Conservation (phyloP, 2,888 invertebrate genomes). For the Xestia c-nigrum region DNA sequence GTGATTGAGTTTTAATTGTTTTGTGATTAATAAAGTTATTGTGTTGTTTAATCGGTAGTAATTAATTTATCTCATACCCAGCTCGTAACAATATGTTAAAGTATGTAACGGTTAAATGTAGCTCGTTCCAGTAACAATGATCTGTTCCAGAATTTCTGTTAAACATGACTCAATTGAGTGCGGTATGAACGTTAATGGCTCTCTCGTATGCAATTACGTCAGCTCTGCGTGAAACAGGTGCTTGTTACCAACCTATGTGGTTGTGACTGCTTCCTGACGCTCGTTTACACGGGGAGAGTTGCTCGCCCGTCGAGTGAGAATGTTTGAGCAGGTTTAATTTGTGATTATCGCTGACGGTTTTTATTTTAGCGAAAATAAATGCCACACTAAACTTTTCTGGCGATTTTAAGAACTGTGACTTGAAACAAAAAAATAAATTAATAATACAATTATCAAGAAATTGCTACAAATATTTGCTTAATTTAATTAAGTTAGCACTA, state of each 20-base stretch:
- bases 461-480: no score
- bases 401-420: not conserved
- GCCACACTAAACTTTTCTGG: not conserved
- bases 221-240: constrained; percentile 3
- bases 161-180: not conserved
- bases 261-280: constrained; percentile 5
- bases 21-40: no score
- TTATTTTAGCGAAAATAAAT: not conserved
- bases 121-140: not conserved
- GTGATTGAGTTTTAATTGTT: no score
- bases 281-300: not conserved
- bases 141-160: not conserved
- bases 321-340: no score
- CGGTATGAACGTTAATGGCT: not conserved
- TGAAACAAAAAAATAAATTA: no score
- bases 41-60: no score
- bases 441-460: no score
- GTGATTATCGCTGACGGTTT: not conserved
- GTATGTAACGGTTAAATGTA: no score
- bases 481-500: no score
- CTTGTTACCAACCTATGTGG: constrained; percentile 2
- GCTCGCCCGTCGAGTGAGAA: not conserved
- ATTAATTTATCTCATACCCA: no score
- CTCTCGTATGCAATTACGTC: constrained; percentile 11
- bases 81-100: no score